phyloP scores from a whole-genome alignment of 2,888 invertebrate species.

The Zaprionus obscuricornis region DNA sequence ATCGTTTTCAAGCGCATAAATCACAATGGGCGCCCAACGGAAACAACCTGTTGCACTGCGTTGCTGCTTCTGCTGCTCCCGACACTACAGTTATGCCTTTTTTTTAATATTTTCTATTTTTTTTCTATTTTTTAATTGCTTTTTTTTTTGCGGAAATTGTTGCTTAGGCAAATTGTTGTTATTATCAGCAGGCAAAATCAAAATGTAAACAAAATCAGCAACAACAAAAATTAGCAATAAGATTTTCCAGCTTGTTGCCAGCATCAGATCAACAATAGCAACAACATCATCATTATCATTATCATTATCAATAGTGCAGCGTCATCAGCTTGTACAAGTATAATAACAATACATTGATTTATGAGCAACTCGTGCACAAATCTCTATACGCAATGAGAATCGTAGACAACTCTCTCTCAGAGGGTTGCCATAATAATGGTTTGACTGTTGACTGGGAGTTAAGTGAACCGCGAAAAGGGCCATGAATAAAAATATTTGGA shows the following conservation, averaged over 20 bases:
- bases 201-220: slow-evolving; percentile 60
- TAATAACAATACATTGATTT: slow-evolving; percentile 79
- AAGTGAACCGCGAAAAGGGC: slow-evolving; percentile 82
- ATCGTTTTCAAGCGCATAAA: slow-evolving; percentile 75
- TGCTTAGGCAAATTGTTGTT: slow-evolving; percentile 52
- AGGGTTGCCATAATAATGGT: slow-evolving; percentile 67
- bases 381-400: too few relatives aligned
- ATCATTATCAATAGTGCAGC: background rate
- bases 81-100: slow-evolving; percentile 5
- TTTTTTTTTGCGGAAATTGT: slow-evolving; percentile 18
- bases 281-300: slow-evolving; percentile 1
- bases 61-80: too few relatives aligned
- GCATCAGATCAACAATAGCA: slow-evolving; percentile 48
- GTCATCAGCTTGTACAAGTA: slow-evolving; percentile 13
- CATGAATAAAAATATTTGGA: slow-evolving; percentile 83
- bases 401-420: slow-evolving; percentile 58
- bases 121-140: slow-evolving; percentile 36
- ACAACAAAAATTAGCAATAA: too few relatives aligned
- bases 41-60: slow-evolving; percentile 74
- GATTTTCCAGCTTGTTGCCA: slow-evolving; percentile 79
- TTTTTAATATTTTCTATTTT: background rate
- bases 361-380: slow-evolving; percentile 75
- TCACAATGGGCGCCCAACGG: slow-evolving; percentile 64
- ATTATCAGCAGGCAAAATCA: slow-evolving; percentile 30
- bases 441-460: slow-evolving; percentile 70